These are phyloP conservation scores for Chrysemys picta DNA, from an alignment of 2,113 vertebrate species.

Conservation along the genomic window DNA sequence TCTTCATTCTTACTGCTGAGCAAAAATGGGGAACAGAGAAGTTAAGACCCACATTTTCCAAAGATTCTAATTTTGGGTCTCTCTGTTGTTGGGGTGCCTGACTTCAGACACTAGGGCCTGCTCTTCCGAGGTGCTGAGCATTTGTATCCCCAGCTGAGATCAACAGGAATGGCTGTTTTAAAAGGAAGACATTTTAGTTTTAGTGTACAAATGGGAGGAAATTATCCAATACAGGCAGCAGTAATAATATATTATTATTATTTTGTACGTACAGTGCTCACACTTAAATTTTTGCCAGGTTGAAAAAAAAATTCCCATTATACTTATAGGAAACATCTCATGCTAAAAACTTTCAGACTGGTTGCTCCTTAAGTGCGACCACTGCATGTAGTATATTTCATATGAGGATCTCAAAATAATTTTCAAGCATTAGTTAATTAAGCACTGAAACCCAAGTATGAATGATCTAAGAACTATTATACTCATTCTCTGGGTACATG, in stretches of 20 bases:
- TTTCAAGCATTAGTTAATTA: slow-evolving; percentile 44
- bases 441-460: neutral
- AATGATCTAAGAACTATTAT: neutral
- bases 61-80: accelerated
- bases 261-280: neutral
- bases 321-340: slow-evolving; percentile 34
- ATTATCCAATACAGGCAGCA: neutral
- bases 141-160: neutral
- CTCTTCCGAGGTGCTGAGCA: neutral
- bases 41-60: neutral
- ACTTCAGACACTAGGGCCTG: neutral
- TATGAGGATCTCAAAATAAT: slow-evolving; percentile 16
- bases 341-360: slow-evolving; percentile 16
- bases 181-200: neutral
- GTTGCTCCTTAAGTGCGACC: neutral
- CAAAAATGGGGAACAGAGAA: neutral
- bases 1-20: neutral
- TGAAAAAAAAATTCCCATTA: neutral
- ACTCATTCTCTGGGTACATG: slow-evolving; percentile 20
- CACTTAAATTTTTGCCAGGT: slow-evolving; percentile 7
- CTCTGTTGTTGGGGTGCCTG: neutral
- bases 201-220: neutral
- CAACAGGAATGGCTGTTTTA: neutral
- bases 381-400: neutral
- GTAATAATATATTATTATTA: neutral